phyloP scores from a whole-genome alignment of 2,113 vertebrate species.

The Alexandromys fortis region DNA sequence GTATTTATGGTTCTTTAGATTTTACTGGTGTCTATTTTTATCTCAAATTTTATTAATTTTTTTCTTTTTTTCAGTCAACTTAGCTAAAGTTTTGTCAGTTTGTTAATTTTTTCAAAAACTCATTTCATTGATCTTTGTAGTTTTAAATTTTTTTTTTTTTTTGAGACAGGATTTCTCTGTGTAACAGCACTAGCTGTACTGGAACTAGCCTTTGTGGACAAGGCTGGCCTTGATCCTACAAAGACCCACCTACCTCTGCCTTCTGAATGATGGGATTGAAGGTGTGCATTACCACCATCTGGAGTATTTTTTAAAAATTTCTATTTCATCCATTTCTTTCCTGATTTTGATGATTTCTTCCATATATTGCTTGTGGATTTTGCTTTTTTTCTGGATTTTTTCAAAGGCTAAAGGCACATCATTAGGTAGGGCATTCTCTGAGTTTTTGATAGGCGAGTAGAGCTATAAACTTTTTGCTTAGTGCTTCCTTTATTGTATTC shows the following conservation, averaged over 20 bases:
- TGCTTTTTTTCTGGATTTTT: neutral
- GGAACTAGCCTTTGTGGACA: no score
- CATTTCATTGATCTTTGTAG: neutral
- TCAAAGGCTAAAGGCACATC: neutral
- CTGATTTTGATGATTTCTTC: neutral
- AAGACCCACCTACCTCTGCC: no score
- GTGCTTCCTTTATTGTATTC: neutral
- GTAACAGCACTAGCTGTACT: no score
- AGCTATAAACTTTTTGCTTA: neutral
- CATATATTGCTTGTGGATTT: neutral
- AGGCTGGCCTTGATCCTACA: no score
- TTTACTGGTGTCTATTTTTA: neutral
- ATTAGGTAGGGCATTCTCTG: neutral
- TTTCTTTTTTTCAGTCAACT: neutral
- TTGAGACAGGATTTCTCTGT: no score
- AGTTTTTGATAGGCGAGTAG: neutral
- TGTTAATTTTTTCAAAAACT: neutral
- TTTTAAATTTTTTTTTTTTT: neutral
- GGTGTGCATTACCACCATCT: no score
- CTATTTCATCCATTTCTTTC: neutral
- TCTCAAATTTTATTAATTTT: neutral
- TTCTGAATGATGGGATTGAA: no score
- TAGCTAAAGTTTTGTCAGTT: neutral
- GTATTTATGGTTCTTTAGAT: no score
- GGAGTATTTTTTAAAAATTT: neutral